Conservation (phyloP, 1,140 invertebrate genomes). For the Sminthurinus signatus region DNA sequence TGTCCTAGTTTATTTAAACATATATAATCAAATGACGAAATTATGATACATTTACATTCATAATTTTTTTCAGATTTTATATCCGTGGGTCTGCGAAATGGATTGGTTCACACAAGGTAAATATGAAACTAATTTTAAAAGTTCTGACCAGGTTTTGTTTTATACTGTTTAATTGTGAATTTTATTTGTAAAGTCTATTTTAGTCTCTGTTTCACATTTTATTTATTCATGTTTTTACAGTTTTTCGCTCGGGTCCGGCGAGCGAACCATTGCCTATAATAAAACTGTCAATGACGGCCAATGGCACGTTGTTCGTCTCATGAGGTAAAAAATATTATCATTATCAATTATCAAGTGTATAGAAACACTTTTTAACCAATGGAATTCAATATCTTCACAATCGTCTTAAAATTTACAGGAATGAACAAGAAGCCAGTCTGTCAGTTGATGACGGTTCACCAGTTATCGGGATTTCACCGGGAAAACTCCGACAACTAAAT, state of each 20-base stretch:
- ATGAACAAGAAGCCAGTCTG: conserved; percentile 74
- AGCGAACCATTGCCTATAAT: conserved; percentile 65
- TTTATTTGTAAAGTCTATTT: no score
- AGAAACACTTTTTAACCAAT: not conserved
- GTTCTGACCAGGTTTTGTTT: no score
- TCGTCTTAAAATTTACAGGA: conserved; percentile 53
- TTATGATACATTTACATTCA: no score
- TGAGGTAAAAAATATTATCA: no score
- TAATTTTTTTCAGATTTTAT: no score
- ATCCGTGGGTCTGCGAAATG: conserved; percentile 72
- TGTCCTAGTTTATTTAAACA: no score
- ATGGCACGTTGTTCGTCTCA: conserved; percentile 81
- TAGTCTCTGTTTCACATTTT: conserved; percentile 63
- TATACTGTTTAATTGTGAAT: no score
- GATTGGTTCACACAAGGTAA: conserved; percentile 56
- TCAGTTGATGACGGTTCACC: conserved; percentile 76
- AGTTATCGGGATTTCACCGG: conserved; percentile 68
- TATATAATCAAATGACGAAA: no score
- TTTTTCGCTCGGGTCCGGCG: conserved; percentile 47
- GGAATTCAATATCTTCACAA: not conserved
- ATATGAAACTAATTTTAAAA: no score
- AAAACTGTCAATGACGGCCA: conserved; percentile 81
- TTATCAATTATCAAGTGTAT: no score
- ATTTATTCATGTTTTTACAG: no score
- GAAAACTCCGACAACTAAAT: conserved; percentile 73